Base-by-base conservation (phyloP, 1,140 invertebrate genomes). In the Chrysopa pallens region DNA sequence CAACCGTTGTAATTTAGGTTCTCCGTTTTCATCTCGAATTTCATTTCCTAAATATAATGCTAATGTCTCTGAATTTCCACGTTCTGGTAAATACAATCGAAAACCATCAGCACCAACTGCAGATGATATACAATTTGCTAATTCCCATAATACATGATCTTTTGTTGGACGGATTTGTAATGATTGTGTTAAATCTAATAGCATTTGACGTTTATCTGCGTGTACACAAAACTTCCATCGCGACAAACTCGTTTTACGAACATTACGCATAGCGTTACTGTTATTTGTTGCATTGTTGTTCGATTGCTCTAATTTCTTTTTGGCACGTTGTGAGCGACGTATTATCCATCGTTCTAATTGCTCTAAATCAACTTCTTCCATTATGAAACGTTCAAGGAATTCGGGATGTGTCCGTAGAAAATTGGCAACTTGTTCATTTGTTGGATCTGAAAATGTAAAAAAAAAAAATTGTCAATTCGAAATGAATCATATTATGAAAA, bases 141-240 rank as follows among this genome's bases (percentile, higher is more conserved):
- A 51, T 58, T 78, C 74, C 55, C 66, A 68, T n/a, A 78, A 54
- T 3, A 76, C 70, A 29, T 69, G 61, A 29, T 62, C 57, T 50
- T 68, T 69, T 36, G 66, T 70, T 4, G 66, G 69, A 31, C 62
- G 58, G 13, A 59, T 49, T 48, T 73, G 65, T 5, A 76, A 54
- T 9, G 67, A 69, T 14, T 66, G 61, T 4, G 72, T 73, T 33
- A 77, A 51, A 41, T 73, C 70, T 47, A 72, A 66, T 23, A 76
- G 57, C 67, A 76, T 72, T 49, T 72, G 66, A 23, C 72, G 58
- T 54, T 74, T 75, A 54, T 74, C 72, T 4, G 71, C 68, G 44
- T 75, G 73, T 7, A 74, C 68, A 53, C 70, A 72, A 42, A 72
- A 73, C 65, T 72, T 72, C 70, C 70, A 73, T 36, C 42, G 31